Evolutionary conservation across 2,888 invertebrate species (phyloP).

Genomic region (Steinernema carpocapsae): DNA sequence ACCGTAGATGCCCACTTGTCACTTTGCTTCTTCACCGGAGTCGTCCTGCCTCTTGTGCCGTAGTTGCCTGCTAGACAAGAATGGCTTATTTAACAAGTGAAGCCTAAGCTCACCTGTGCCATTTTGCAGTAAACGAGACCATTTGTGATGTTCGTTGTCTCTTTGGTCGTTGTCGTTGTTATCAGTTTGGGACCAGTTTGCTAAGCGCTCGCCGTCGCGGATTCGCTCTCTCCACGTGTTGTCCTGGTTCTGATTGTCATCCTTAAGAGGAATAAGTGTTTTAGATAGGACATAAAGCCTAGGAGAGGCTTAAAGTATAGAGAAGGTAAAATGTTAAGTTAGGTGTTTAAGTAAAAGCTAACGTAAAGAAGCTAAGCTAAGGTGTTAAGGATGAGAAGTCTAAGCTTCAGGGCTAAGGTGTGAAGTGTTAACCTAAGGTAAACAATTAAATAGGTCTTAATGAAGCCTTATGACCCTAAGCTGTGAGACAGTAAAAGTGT

Average conservation of each 20-base stretch:
- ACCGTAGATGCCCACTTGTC: conserved; percentile 60
- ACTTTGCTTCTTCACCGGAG: conserved; percentile 29
- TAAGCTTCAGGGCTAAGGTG: too few relatives aligned
- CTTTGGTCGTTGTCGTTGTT: conserved; percentile 30
- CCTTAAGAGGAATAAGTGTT: too few relatives aligned
- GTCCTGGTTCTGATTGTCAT: background rate
- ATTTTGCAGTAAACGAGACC: conserved; percentile 9
- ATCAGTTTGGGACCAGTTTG: conserved; percentile 43
- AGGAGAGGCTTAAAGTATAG: too few relatives aligned
- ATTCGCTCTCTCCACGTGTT: conserved; percentile 3
- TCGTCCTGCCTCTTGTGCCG: conserved; percentile 5
- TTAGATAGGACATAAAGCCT: too few relatives aligned
- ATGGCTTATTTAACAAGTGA: background rate
- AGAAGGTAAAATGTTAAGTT: too few relatives aligned
- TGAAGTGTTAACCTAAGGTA: too few relatives aligned
- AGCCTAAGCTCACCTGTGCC: background rate
- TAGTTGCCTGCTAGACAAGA: background rate
- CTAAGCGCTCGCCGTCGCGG: conserved; percentile 48
- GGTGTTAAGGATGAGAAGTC: too few relatives aligned
- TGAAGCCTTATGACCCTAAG: too few relatives aligned
- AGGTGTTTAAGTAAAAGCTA: too few relatives aligned
- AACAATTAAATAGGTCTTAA: too few relatives aligned
- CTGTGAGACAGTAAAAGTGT: too few relatives aligned
- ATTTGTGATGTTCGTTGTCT: background rate
- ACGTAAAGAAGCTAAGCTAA: too few relatives aligned